These are phyloP conservation scores for Drosophila repletoides DNA, from an alignment of 1,140 invertebrate genomes.

Conservation along the genomic window DNA sequence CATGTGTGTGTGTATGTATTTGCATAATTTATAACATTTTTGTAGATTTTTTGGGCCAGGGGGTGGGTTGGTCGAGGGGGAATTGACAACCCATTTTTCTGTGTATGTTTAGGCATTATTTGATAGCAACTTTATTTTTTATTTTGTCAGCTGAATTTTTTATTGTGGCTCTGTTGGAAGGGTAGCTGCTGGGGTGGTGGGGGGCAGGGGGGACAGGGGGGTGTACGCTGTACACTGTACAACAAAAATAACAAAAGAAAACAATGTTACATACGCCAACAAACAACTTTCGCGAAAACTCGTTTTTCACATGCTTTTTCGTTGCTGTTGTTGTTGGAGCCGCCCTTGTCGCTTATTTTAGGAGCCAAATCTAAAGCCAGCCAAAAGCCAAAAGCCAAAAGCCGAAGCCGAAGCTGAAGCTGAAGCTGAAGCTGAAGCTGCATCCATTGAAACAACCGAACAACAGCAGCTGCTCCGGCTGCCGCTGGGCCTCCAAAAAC, in stretches of 20 bases:
- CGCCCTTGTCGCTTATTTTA: constrained; percentile 53
- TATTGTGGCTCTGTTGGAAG: constrained; percentile 1
- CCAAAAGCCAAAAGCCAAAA: constrained; percentile 5
- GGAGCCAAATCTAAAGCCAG: constrained; percentile 49
- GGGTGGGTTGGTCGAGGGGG: too few species aligned
- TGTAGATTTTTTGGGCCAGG: not conserved
- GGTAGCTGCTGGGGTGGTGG: too few species aligned
- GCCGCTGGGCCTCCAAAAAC: constrained; percentile 33
- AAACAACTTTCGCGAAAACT: constrained; percentile 78
- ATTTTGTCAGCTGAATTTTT: constrained; percentile 18
- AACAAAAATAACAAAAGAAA: constrained; percentile 29
- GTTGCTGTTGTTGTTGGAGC: constrained; percentile 34
- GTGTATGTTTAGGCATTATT: not conserved
- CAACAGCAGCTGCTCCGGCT: constrained; percentile 14
- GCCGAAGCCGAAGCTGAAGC: too few species aligned
- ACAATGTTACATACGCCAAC: constrained; percentile 45
- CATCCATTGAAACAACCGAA: constrained; percentile 55
- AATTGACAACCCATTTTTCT: not conserved
- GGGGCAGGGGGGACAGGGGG: not conserved
- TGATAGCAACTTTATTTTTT: constrained; percentile 6
- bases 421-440: too few species aligned
- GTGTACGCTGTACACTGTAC: too few species aligned
- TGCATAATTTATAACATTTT: constrained; percentile 17
- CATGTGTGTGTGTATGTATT: not conserved
- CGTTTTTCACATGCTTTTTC: constrained; percentile 59